Percentiles rank a stretch among this genome's conserved stretches.
Evolutionary conservation across 2,888 invertebrate genomes (phyloP).

Genomic region (Brachyptera risi): DNA sequence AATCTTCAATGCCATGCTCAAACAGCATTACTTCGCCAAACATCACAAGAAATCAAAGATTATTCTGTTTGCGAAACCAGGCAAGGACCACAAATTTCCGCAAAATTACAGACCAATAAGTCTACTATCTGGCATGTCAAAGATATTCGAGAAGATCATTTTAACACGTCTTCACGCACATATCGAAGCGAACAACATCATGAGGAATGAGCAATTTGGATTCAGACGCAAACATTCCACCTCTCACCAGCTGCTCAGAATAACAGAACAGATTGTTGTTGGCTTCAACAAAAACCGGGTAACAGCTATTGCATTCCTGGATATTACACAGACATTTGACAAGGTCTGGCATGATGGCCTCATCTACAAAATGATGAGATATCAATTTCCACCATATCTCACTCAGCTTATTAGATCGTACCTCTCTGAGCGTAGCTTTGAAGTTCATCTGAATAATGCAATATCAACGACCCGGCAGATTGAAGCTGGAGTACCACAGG

Average conservation of each 20-base stretch:
- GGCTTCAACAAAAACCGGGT: constrained; percentile 35
- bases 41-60: too few relatives aligned
- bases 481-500: neutral
- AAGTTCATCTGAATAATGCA: neutral
- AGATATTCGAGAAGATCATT: too few relatives aligned
- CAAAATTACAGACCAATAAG: too few relatives aligned
- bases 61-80: too few relatives aligned
- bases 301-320: constrained; percentile 38
- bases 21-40: neutral
- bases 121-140: too few relatives aligned
- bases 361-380: constrained; percentile 34
- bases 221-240: constrained; percentile 38
- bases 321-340: constrained; percentile 40
- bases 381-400: neutral
- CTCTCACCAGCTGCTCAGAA: constrained; percentile 36
- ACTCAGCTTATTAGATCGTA: neutral
- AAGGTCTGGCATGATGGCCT: constrained; percentile 40
- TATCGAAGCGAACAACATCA: constrained; percentile 27
- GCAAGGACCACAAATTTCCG: too few relatives aligned
- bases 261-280: constrained; percentile 34
- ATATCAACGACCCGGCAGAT: neutral
- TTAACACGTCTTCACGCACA: too few relatives aligned
- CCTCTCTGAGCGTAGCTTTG: neutral
- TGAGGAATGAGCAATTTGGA: constrained; percentile 36
- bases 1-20: neutral